Evolutionary conservation across 2,888 invertebrate genomes (phyloP).

Genomic region (Elysia crispata): DNA sequence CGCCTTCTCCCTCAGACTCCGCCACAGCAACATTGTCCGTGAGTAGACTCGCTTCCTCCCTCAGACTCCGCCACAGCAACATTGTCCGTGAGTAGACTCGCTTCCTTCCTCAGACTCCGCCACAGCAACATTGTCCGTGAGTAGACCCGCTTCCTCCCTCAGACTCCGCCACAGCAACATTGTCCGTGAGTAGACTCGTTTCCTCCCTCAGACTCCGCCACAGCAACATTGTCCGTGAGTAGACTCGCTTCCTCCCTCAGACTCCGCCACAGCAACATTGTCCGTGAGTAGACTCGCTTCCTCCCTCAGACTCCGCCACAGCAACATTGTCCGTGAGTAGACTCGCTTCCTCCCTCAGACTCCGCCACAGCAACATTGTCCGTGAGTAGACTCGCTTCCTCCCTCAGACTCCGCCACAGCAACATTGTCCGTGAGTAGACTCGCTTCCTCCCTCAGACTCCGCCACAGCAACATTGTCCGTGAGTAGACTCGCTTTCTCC

Average conservation of each 20-base stretch:
- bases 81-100: slow-evolving; percentile 32
- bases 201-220: not conserved
- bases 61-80: slow-evolving; percentile 36
- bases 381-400: not conserved
- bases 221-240: no score
- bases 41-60: slow-evolving; percentile 15
- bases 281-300: no score
- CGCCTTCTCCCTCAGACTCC: slow-evolving; percentile 36
- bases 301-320: no score
- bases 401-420: no score
- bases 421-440: not conserved
- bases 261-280: no score
- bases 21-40: slow-evolving; percentile 41
- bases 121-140: not conserved
- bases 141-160: not conserved
- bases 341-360: not conserved
- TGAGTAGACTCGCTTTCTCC: not conserved
- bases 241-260: not conserved
- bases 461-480: no score
- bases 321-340: no score
- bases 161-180: no score
- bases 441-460: no score
- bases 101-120: no score
- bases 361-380: not conserved
- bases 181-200: not conserved